Conservation (phyloP, 2,888 invertebrate species). For the Caenorhabditis sp. region DNA sequence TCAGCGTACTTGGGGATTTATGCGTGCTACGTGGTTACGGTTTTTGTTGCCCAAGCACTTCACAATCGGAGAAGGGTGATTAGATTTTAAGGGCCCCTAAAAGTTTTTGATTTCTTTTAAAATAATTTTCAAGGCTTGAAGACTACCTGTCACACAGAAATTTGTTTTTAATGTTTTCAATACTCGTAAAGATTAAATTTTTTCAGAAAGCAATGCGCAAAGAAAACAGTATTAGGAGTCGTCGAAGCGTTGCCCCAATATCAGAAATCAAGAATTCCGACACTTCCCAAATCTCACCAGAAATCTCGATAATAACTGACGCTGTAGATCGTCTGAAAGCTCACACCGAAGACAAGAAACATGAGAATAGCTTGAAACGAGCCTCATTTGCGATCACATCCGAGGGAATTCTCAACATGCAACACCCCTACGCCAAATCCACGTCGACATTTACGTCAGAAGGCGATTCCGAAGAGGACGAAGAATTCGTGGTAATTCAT, state of each 20-base stretch:
- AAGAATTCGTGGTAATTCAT: conserved; percentile 50
- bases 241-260: conserved; percentile 15
- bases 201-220: conserved; percentile 11
- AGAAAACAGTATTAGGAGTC: conserved; percentile 17
- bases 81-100: too few relatives aligned
- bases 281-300: conserved; percentile 3
- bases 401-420: conserved; percentile 16
- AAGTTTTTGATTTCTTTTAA: too few relatives aligned
- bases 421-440: conserved; percentile 19
- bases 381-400: conserved; percentile 22
- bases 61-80: conserved; percentile 23
- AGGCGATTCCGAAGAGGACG: conserved; percentile 26
- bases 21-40: conserved; percentile 73
- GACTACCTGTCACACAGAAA: too few relatives aligned
- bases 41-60: conserved; percentile 71
- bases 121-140: too few relatives aligned
- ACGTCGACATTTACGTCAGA: neutral
- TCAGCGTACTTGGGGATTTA: conserved; percentile 73
- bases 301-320: conserved; percentile 28
- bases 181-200: too few relatives aligned
- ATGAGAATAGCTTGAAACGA: conserved; percentile 13
- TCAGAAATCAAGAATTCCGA: neutral
- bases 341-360: conserved; percentile 18
- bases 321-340: conserved; percentile 35
- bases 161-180: too few relatives aligned